phyloP scores from a whole-genome alignment of 2,113 vertebrate genomes.

The Xiphophorus maculatus region DNA sequence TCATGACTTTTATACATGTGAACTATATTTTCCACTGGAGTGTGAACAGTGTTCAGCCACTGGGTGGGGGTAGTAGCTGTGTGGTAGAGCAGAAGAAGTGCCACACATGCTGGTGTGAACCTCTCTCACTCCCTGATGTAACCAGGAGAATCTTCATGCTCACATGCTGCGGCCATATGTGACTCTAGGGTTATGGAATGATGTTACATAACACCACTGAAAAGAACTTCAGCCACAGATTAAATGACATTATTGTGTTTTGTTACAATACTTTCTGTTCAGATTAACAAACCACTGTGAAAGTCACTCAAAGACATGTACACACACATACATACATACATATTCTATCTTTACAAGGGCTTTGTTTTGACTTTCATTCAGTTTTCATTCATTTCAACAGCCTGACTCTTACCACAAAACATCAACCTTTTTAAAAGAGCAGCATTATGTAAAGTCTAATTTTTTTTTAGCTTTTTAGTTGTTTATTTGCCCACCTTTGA shows the following conservation, averaged over 20 bases:
- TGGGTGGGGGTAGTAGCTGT: not conserved
- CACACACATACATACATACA: no score
- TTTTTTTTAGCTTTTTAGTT: no score
- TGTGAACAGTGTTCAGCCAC: not conserved
- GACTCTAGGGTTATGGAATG: not conserved
- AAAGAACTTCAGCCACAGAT: not conserved
- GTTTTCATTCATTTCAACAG: no score
- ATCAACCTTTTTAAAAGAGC: no score
- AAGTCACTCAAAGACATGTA: not conserved
- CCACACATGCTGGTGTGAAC: not conserved
- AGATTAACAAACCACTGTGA: not conserved
- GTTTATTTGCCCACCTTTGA: no score
- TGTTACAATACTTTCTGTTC: not conserved
- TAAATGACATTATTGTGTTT: not conserved
- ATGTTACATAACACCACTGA: not conserved
- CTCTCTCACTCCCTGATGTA: not conserved
- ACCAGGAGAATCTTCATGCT: not conserved
- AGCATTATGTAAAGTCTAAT: no score
- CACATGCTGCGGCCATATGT: conserved; percentile 1
- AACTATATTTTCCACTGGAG: not conserved
- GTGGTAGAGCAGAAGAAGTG: not conserved
- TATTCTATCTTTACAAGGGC: no score
- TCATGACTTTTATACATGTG: no score
- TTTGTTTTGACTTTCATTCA: no score
- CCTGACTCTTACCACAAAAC: no score